Percentiles rank a stretch among this genome's conserved stretches.
These are phyloP conservation scores for Ptychochromis oligacanthus DNA, from an alignment of 2,113 vertebrate genomes.

Conservation along the genomic window DNA sequence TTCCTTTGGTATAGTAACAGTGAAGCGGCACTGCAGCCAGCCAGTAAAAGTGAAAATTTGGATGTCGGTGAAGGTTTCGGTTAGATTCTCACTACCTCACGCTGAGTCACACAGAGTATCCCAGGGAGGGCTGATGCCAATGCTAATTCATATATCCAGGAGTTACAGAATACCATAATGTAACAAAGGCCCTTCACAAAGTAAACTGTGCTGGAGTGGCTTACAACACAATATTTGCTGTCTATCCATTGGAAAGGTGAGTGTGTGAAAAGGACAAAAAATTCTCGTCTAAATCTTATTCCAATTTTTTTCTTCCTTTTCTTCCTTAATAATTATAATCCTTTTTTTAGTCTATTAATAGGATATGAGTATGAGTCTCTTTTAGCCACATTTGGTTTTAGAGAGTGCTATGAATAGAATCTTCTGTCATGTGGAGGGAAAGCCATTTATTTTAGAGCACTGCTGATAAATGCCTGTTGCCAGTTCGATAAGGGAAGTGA, in stretches of 20 bases:
- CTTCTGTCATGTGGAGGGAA: not conserved
- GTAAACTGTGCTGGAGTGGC: not conserved
- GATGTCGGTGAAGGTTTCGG: constrained; percentile 16
- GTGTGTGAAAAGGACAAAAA: not conserved
- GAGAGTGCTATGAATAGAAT: constrained; percentile 21
- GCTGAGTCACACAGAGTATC: constrained; percentile 44
- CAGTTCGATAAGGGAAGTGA: constrained; percentile 20
- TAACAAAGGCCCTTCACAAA: constrained; percentile 16
- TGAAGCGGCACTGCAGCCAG: constrained; percentile 12
- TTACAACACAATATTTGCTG: not conserved
- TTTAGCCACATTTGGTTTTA: constrained; percentile 42
- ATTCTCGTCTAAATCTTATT: not conserved
- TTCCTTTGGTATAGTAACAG: constrained; percentile 30
- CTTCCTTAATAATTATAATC: not conserved
- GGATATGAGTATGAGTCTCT: not conserved
- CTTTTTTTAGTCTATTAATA: not conserved
- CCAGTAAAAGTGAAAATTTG: constrained; percentile 55
- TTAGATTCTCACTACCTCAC: constrained; percentile 50
- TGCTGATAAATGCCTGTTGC: constrained; percentile 21
- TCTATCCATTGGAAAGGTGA: not conserved
- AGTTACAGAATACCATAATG: constrained; percentile 12
- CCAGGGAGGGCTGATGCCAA: constrained; percentile 30
- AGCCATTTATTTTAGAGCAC: constrained; percentile 34
- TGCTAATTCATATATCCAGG: constrained; percentile 9
- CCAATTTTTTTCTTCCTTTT: not conserved